Conservation (phyloP, 2,113 vertebrate species). For the Siphamia tubifer region DNA sequence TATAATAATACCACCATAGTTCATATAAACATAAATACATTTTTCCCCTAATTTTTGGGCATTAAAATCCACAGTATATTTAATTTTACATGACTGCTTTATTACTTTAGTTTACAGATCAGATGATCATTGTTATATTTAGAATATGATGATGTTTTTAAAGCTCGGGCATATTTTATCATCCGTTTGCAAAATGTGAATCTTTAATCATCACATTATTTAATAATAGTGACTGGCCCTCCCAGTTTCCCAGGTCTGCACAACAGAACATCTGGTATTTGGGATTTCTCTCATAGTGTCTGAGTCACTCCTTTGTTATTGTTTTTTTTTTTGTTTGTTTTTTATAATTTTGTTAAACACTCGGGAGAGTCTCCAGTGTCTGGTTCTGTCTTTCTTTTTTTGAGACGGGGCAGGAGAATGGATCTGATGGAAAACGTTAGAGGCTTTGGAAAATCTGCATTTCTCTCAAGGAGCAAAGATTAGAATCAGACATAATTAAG, state of each 20-base stretch:
- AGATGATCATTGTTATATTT: too few species aligned
- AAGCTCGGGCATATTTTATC: too few species aligned
- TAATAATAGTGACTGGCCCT: not conserved
- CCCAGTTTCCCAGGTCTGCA: not conserved
- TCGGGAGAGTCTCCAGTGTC: not conserved
- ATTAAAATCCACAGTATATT: too few species aligned
- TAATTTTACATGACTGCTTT: too few species aligned
- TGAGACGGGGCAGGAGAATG: not conserved
- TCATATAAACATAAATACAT: too few species aligned
- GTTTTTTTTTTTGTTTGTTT: too few species aligned
- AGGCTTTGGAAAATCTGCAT: conserved; percentile 7
- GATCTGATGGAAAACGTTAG: conserved; percentile 14
- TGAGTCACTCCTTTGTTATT: conserved; percentile 15
- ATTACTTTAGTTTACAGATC: too few species aligned
- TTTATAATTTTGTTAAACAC: not conserved
- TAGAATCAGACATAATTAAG: conserved; percentile 19
- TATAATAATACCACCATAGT: too few species aligned
- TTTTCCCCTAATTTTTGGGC: too few species aligned
- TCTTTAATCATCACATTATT: not conserved
- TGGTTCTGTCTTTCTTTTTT: not conserved
- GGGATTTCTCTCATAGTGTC: not conserved
- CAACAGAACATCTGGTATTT: not conserved
- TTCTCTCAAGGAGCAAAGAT: conserved; percentile 9
- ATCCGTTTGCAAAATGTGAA: too few species aligned
- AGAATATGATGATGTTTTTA: too few species aligned